Percentiles rank a stretch among this genome's conserved stretches.
Evolutionary conservation across 2,113 vertebrate species (phyloP).

Genomic region (Origma solitaria): DNA sequence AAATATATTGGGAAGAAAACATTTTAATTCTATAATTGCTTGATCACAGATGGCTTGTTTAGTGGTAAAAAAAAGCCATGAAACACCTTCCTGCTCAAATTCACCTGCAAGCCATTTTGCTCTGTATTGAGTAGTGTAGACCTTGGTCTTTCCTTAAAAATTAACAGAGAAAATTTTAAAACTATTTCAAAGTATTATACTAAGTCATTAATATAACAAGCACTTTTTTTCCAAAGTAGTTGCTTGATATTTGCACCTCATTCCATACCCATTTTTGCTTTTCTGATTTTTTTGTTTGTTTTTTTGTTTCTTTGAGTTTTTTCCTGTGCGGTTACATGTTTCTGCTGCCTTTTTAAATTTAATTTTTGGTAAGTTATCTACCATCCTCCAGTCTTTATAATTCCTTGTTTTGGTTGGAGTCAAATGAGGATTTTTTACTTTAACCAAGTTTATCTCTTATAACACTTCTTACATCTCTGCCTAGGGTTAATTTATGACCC

Average conservation of each 20-base stretch:
- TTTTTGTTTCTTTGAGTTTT: fast-evolving
- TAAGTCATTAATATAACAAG: neutral
- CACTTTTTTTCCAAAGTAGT: neutral
- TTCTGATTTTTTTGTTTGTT: no score
- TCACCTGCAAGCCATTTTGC: neutral
- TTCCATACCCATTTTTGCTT: fast-evolving
- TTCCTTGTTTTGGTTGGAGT: neutral
- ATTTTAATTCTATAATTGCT: neutral
- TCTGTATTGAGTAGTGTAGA: neutral
- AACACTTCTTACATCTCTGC: neutral
- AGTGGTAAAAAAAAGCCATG: neutral
- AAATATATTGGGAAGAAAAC: neutral
- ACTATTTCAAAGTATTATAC: neutral
- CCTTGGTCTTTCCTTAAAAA: neutral
- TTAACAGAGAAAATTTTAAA: neutral
- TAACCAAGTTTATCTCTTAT: neutral
- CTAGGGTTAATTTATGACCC: neutral
- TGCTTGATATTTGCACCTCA: neutral
- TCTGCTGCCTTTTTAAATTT: neutral
- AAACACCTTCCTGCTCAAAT: neutral
- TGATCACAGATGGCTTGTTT: neutral
- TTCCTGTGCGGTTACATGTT: neutral
- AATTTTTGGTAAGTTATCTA: neutral
- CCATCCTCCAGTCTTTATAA: neutral
- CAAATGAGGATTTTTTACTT: neutral